A percentile compares a stretch with the other conserved stretches of the same genome.
These are phyloP conservation scores for Moxostoma hubbsi DNA, from an alignment of 2,797 vertebrate genomes.

Conservation along the genomic window DNA sequence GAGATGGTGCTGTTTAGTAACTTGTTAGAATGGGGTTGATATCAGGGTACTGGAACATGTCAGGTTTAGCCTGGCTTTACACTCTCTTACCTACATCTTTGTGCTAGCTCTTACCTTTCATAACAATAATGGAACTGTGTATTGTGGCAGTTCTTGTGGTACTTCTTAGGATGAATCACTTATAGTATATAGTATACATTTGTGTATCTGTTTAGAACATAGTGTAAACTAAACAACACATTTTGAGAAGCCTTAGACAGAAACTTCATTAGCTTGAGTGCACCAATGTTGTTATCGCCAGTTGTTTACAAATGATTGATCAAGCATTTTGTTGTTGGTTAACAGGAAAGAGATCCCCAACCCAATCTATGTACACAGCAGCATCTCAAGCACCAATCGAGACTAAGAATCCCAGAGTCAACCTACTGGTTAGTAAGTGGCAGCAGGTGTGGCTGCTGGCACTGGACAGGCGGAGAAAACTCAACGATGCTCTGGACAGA, in stretches of 20 bases:
- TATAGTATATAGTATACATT: too few species aligned
- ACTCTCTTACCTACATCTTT: too few species aligned
- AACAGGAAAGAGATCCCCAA: constrained; percentile 92
- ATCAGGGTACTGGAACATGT: too few species aligned
- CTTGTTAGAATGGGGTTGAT: too few species aligned
- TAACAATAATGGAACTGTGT: too few species aligned
- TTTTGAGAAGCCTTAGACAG: neutral
- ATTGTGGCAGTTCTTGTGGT: too few species aligned
- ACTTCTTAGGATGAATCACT: too few species aligned
- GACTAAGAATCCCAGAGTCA: constrained; percentile 95
- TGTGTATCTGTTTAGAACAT: too few species aligned
- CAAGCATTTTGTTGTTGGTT: constrained; percentile 54
- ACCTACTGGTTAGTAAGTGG: constrained; percentile 97
- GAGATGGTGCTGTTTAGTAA: too few species aligned
- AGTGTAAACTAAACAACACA: neutral
- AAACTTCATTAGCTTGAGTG: neutral
- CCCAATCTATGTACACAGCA: constrained; percentile 86
- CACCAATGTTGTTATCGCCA: neutral
- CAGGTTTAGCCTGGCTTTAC: too few species aligned
- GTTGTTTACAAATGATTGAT: neutral
- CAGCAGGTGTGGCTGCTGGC: constrained; percentile 99
- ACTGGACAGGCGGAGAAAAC: constrained; percentile 91
- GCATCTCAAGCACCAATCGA: constrained; percentile 89
- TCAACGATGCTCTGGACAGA: constrained; percentile 95
- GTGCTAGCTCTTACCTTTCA: too few species aligned